Evolutionary conservation across 2,888 invertebrate genomes (phyloP).

Genomic region (Empis stercorea): DNA sequence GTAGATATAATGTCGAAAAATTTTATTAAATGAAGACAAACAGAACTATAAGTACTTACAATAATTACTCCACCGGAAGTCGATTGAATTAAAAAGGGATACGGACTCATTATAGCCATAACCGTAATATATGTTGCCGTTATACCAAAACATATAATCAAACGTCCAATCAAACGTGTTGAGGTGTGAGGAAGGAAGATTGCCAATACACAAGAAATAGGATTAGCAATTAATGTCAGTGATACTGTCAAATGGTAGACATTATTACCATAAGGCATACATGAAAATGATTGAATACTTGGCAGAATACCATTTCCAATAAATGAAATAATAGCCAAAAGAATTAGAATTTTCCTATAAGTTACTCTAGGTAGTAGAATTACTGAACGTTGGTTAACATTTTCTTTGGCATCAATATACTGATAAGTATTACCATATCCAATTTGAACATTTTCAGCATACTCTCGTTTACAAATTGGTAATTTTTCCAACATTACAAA

Average conservation of each 20-base stretch:
- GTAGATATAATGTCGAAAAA: conserved; percentile 6
- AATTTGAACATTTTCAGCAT: conserved; percentile 5
- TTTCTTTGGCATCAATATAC: not conserved
- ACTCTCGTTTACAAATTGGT: conserved; percentile 9
- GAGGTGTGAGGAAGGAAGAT: conserved; percentile 39
- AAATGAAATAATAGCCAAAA: conserved; percentile 42
- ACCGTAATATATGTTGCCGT: conserved; percentile 49
- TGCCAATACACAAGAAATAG: conserved; percentile 48
- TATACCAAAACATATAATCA: conserved; percentile 35
- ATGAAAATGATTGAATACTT: conserved; percentile 58
- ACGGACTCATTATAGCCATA: conserved; percentile 53
- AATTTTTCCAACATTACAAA: conserved; percentile 40
- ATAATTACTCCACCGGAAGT: conserved; percentile 45
- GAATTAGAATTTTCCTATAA: conserved; percentile 12
- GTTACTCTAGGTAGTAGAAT: not conserved
- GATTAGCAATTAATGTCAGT: conserved; percentile 59
- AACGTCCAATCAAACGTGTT: conserved; percentile 33
- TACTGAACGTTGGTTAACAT: no score
- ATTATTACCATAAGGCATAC: conserved; percentile 57
- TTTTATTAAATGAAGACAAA: no score
- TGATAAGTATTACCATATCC: conserved; percentile 4
- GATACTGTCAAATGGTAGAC: conserved; percentile 59
- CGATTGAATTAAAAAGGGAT: conserved; percentile 45
- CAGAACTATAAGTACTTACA: no score
- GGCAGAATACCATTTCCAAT: conserved; percentile 58